Evolutionary conservation across 1,140 invertebrate genomes (phyloP).

Genomic region (Conus ventricosus): DNA sequence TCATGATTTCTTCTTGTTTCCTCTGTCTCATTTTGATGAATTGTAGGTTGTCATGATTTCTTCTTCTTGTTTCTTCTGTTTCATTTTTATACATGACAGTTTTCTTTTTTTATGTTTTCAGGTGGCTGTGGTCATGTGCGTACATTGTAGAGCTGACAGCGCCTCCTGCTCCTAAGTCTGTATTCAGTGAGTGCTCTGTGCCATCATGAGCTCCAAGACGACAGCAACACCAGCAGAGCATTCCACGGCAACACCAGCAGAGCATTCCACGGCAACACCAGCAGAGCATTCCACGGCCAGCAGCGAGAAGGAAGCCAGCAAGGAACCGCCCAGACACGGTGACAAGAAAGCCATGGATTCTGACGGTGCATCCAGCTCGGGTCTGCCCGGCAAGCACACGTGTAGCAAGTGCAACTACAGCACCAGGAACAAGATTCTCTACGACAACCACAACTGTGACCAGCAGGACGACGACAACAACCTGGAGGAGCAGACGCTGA

Average conservation of each 20-base stretch:
- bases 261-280: neutral
- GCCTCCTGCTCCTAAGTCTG: neutral
- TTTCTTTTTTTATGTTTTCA: neutral
- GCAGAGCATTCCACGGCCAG: neutral
- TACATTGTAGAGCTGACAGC: no score
- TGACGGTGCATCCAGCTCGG: neutral
- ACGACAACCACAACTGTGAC: constrained; percentile 41
- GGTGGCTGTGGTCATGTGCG: no score
- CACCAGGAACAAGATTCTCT: constrained; percentile 38
- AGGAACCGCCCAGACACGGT: no score
- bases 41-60: no score
- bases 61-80: neutral
- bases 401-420: constrained; percentile 31
- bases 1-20: no score
- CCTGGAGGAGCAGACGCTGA: constrained; percentile 42
- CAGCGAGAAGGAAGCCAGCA: neutral
- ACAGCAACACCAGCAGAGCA: neutral
- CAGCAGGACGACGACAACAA: constrained; percentile 17
- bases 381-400: neutral
- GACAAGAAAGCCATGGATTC: neutral
- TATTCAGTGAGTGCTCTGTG: neutral
- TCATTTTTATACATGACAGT: neutral
- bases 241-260: neutral
- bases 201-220: neutral
- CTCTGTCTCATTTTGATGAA: no score